Evolutionary conservation across 2,888 invertebrate genomes (phyloP), one percentile per base, ranked within the genome.

Genomic region (Spicauda simplicius): DNA sequence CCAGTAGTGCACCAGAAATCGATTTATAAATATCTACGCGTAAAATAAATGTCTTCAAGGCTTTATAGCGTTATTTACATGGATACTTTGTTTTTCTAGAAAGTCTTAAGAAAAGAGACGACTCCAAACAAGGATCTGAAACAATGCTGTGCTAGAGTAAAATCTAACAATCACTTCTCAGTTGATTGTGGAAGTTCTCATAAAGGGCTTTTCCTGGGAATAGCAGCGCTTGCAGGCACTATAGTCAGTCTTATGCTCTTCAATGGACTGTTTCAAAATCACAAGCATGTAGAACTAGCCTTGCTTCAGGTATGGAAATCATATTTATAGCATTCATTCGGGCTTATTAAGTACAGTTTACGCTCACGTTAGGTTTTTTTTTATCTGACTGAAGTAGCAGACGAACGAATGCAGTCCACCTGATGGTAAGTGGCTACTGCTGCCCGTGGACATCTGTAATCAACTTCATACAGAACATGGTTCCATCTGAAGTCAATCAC

Each of bases 101-200:
- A 59, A 54, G 19, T 54, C 19, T 3, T 54, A 18, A 54, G 14
- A 20, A 59, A 59, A 19, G 54, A 65, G 45, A 12, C 59, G 8
- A 54, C 69, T 16, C 30, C 69, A 10, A 76, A 67, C 54, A 74
- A 74, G 58, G 80, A 80, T 33, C 52, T 70, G 8, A 74, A 73
- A 14, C 84, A 83, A 63, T 87, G 88, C 71, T 87, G 88, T 65
- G 76, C 78, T 1, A 82, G 86, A 61, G 75, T 83, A 8, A 91
- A 88, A 72, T 87, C 91, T 19, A 89, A 84, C 75, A 93, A 89
- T 76, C 95, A 95, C 76, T 95, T 95, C 83, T 95, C 95, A 0
- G 95, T 97, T 54, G 97, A 97, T 88, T 97, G 96, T 83, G 95
- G 96, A 53, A 95, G 95, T 73, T 95, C 96, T 12, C 96, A 96